Evolutionary conservation across 2,888 invertebrate species (phyloP), one percentile per base, ranked within the genome.

Genomic region (Macrosiphum euphorbiae): DNA sequence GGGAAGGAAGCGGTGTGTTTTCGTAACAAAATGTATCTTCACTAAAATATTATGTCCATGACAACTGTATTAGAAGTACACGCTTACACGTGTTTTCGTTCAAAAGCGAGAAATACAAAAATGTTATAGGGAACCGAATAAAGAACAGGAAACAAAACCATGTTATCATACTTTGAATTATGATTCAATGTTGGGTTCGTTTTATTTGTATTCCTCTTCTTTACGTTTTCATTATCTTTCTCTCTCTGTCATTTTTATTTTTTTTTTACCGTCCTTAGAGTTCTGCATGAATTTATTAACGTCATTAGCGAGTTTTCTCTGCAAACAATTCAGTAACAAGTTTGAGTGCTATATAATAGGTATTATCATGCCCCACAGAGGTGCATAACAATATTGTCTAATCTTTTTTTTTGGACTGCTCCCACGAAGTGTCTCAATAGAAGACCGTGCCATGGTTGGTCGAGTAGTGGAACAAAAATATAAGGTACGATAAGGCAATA

Each of bases 151-250:
- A 91, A 84, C 44, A 55, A 91, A 85, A 58, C n/a, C 8, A 44
- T 41, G 44, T 52, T 44, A 85, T 85, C 91, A 85, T 91, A 85
- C 85, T 85, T 85, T 91, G 84, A 91, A 85, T 91, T 85, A 85
- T 91, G 84, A 91, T 91, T 91, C 47, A 84, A 91, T 28, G 84
- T 84, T 55, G 20, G 35, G 35, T 35, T 78, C 35, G 20, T 78
- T 8, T 78, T 78, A 78, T 35, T 16, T 26, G 35, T 78, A 78
- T 78, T 78, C 20, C 41, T 61, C 10, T 44, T 16, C 89, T 41
- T 50, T 88, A 44, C 58, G 20, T n/a, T 85, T 52, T 44, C 11
- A 41, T 28, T n/a, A 41, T 91, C 41, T 55, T 28, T 84, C 52
- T 91, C 11, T 41, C 41, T 52, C n/a, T 24, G 3, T 55, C 10